Evolutionary conservation across 2,888 invertebrate genomes (phyloP).

Genomic region (Galerucella nymphaeae): DNA sequence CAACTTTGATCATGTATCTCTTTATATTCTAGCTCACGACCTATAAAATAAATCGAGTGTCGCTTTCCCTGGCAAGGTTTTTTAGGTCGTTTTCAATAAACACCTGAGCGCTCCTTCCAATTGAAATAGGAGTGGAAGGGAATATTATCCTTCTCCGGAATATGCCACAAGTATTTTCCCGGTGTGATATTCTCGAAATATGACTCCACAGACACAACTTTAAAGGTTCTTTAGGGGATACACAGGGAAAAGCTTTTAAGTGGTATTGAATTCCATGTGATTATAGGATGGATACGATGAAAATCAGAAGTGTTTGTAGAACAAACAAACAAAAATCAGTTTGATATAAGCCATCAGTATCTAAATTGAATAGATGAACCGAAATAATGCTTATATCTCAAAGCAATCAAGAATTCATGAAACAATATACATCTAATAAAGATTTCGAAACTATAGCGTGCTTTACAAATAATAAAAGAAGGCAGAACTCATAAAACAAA

Average conservation of each 20-base stretch:
- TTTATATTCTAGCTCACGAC: conserved; percentile 1
- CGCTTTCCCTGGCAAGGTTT: conserved; percentile 3
- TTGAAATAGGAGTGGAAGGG: not conserved
- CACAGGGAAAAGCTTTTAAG: not conserved
- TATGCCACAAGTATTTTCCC: conserved; percentile 10
- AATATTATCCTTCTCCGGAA: conserved; percentile 5
- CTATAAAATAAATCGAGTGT: not conserved
- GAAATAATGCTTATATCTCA: too few relatives aligned
- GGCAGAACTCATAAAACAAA: too few relatives aligned
- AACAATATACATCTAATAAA: too few relatives aligned
- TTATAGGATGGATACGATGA: not conserved
- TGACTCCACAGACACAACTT: conserved; percentile 1
- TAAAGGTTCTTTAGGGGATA: conserved; percentile 9
- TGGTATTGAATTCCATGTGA: not conserved
- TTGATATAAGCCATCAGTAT: too few relatives aligned
- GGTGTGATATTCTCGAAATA: conserved; percentile 11
- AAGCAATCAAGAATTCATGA: too few relatives aligned
- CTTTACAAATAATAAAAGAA: too few relatives aligned
- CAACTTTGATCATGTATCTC: not conserved
- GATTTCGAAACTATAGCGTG: too few relatives aligned
- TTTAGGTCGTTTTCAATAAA: conserved; percentile 19
- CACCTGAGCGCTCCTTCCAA: conserved; percentile 8
- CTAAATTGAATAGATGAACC: too few relatives aligned
- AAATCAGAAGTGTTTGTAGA: not conserved
- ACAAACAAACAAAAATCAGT: too few relatives aligned